A percentile compares a stretch with the other conserved stretches of the same genome.
phyloP scores from a whole-genome alignment of 2,797 vertebrate species.

The Artibeus lituratus region DNA sequence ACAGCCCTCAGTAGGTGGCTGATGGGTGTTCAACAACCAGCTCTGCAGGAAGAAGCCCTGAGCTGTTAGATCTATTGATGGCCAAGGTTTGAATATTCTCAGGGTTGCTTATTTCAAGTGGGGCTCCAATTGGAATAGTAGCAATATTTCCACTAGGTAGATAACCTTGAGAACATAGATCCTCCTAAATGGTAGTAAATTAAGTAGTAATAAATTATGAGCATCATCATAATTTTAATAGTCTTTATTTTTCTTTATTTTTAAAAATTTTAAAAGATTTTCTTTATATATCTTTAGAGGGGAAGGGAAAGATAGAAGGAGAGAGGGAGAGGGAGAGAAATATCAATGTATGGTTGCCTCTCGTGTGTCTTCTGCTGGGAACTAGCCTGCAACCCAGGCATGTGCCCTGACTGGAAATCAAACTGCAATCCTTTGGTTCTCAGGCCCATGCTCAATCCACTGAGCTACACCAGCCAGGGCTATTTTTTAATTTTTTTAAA shows the following conservation, averaged over 20 bases:
- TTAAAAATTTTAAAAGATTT: no score
- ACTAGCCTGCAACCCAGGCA: no score
- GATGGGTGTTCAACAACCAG: background rate
- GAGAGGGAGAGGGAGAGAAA: no score
- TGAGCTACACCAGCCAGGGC: no score
- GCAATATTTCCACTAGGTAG: background rate
- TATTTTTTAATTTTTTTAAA: background rate
- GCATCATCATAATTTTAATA: background rate
- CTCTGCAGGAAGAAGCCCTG: background rate
- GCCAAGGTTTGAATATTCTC: background rate
- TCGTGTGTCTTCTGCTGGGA: no score
- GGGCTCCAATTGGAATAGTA: accelerated
- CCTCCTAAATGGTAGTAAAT: background rate
- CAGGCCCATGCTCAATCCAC: no score
- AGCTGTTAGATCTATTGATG: background rate
- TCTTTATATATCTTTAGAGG: no score
- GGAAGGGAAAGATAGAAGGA: no score
- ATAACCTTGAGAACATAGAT: background rate
- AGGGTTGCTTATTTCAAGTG: background rate
- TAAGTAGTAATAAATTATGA: background rate
- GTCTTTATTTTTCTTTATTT: no score
- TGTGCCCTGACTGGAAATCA: no score
- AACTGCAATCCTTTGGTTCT: no score
- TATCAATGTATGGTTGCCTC: no score
- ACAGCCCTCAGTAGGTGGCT: background rate